Evolutionary conservation across 2,113 vertebrate species (phyloP).

Genomic region (Nothoprocta perdicaria): DNA sequence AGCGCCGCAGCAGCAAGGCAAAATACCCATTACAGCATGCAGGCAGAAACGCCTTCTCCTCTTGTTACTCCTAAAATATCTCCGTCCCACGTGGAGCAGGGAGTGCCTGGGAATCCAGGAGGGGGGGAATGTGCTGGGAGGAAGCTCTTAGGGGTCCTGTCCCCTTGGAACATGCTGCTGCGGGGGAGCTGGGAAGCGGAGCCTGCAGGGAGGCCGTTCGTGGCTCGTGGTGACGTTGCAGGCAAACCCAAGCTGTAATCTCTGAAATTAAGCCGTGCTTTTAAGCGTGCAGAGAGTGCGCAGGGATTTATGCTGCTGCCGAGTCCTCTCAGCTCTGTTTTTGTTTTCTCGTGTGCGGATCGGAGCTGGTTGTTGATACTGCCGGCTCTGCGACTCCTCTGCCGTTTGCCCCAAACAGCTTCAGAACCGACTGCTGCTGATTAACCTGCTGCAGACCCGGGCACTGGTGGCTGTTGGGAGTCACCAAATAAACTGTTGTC

Average conservation of each 20-base stretch:
- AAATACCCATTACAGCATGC: background rate
- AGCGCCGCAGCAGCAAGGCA: background rate
- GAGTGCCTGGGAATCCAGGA: background rate
- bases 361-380: fast-evolving
- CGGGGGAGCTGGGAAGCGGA: fast-evolving
- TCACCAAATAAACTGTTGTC: background rate
- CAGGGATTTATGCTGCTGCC: background rate
- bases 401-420: background rate
- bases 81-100: background rate
- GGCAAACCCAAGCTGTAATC: background rate
- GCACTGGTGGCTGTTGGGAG: background rate
- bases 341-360: background rate
- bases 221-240: background rate
- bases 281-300: background rate
- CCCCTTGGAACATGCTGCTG: background rate
- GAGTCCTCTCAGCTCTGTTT: background rate
- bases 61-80: background rate
- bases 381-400: background rate
- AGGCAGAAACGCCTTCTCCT: background rate
- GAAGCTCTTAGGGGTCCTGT: background rate
- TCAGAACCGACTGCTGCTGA: background rate
- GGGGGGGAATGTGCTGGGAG: background rate
- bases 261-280: background rate
- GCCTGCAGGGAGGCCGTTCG: background rate
- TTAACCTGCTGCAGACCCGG: background rate